Percentiles rank a stretch among this genome's conserved stretches.
Evolutionary conservation across 2,888 invertebrate species (phyloP).

Genomic region (Lasius platythorax): DNA sequence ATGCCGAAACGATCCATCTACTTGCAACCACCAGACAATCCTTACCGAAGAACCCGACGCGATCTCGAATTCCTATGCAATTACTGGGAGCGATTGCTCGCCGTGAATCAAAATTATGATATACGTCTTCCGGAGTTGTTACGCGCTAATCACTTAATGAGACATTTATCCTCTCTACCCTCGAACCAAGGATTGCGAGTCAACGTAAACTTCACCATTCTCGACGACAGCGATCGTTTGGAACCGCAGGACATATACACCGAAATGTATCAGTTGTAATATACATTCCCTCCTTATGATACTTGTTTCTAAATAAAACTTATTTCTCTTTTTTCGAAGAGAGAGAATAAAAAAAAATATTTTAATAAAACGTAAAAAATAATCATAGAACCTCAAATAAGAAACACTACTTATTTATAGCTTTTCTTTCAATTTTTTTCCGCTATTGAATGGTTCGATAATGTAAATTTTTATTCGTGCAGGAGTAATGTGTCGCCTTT

Average conservation of each 20-base stretch:
- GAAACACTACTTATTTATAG: not conserved
- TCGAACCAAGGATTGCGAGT: conserved; percentile 45
- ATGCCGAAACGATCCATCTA: conserved; percentile 62
- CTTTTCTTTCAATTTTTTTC: not conserved
- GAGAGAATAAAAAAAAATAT: not conserved
- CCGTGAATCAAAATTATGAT: conserved; percentile 34
- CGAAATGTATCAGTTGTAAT: conserved; percentile 34
- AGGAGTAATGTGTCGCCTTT: conserved; percentile 9
- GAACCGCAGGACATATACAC: conserved; percentile 33
- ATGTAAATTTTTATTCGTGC: conserved; percentile 14
- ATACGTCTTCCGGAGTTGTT: conserved; percentile 39
- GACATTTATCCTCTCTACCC: conserved; percentile 16
- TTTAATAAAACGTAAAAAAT: not conserved
- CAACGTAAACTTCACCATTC: conserved; percentile 62
- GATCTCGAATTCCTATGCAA: conserved; percentile 52
- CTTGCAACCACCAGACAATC: conserved; percentile 46
- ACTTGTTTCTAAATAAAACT: not conserved
- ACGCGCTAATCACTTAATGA: conserved; percentile 43
- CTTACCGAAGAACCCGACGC: conserved; percentile 32
- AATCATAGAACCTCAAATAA: not conserved
- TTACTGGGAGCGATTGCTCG: conserved; percentile 42
- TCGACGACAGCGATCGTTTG: conserved; percentile 40
- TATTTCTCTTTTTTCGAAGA: not conserved
- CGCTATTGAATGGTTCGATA: not conserved
- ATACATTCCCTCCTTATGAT: not conserved